These are phyloP conservation scores for Halocynthia aurantium DNA, from an alignment of 23 tunicate genomes.

Conservation along the genomic window DNA sequence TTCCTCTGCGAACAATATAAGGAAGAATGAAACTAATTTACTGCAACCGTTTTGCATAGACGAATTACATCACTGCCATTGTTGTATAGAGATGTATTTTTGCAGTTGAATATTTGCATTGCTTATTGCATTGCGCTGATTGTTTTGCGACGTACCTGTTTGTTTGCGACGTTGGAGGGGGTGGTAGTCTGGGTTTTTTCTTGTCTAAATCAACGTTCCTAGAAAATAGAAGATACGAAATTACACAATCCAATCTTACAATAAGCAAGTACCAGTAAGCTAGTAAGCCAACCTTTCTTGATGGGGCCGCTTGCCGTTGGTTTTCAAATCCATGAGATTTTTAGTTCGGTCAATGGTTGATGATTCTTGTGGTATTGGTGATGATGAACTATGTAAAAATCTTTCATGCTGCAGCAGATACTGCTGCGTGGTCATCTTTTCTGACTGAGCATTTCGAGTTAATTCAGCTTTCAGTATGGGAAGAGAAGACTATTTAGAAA, in stretches of 20 bases:
- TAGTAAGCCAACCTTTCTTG: not conserved
- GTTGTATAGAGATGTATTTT: not conserved
- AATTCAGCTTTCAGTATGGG: slow-evolving; percentile 9
- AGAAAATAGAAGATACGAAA: not conserved
- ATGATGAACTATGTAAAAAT: not conserved
- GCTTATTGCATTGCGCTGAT: too few relatives aligned
- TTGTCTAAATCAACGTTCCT: slow-evolving; percentile 11
- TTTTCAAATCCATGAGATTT: slow-evolving; percentile 4
- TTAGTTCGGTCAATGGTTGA: not conserved
- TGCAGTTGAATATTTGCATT: too few relatives aligned
- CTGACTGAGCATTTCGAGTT: slow-evolving; percentile 11
- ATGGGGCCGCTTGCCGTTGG: not conserved
- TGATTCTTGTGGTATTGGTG: slow-evolving; percentile 2
- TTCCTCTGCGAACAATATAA: not conserved
- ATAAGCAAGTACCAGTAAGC: not conserved
- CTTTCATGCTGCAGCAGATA: slow-evolving; percentile 6
- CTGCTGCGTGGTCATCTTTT: slow-evolving; percentile 9
- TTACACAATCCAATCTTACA: not conserved
- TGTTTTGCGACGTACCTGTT: not conserved
- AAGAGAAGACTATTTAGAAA: not conserved
- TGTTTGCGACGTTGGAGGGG: slow-evolving; percentile 10
- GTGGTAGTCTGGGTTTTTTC: slow-evolving; percentile 8
- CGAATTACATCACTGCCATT: not conserved
- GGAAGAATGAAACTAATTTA: not conserved
- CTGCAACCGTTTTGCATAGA: not conserved